Evolutionary conservation across 2,113 vertebrate species (phyloP).

Genomic region (Lanius collurio): DNA sequence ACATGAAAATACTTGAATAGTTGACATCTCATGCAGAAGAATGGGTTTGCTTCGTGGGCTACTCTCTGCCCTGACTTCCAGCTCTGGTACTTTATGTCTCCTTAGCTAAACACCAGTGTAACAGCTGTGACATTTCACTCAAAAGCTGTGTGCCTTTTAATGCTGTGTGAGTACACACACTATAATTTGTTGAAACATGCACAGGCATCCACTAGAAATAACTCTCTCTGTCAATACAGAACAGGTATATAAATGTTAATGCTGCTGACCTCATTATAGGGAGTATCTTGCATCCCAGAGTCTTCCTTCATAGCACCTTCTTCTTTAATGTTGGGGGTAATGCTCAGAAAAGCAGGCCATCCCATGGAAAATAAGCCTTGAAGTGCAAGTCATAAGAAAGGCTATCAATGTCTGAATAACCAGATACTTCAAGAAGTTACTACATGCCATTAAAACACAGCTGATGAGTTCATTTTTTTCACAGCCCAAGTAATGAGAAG

Average conservation of each 20-base stretch:
- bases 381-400: slow-evolving; percentile 5
- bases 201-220: neutral
- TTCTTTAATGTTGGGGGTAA: slow-evolving; percentile 97
- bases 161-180: fast-evolving
- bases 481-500: neutral
- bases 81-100: neutral
- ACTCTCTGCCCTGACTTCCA: neutral
- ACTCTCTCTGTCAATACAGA: neutral
- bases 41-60: neutral
- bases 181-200: neutral
- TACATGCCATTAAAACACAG: neutral
- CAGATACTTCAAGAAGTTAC: neutral
- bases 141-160: neutral
- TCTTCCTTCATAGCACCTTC: slow-evolving; percentile 99
- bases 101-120: neutral
- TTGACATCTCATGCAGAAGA: neutral
- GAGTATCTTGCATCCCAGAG: slow-evolving; percentile 94
- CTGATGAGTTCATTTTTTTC: neutral
- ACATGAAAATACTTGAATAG: neutral
- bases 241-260: neutral
- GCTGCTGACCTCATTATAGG: slow-evolving; percentile 90
- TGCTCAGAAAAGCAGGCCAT: slow-evolving; percentile 95
- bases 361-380: slow-evolving; percentile 95
- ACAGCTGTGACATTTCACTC: neutral
- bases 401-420: neutral